A percentile compares a stretch with the other conserved stretches of the same genome.
Conservation (phyloP, 2,888 invertebrate species). For the Drosophila ezoana region DNA sequence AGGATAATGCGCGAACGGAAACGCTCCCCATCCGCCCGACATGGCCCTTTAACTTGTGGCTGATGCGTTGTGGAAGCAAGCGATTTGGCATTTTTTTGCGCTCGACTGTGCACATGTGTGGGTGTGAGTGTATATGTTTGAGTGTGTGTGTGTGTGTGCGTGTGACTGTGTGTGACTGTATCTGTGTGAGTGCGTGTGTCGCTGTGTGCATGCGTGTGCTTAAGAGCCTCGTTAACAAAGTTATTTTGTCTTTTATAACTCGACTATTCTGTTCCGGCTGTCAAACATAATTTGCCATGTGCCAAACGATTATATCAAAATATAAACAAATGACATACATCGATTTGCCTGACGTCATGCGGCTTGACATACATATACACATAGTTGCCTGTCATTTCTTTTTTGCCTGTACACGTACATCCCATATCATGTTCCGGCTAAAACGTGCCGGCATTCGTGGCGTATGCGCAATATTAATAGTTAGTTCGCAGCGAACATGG, state of each 20-base stretch:
- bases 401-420: conserved; percentile 44
- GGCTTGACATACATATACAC: conserved; percentile 52
- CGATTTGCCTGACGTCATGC: conserved; percentile 65
- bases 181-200: not conserved
- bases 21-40: not conserved
- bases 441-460: conserved; percentile 66
- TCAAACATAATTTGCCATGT: conserved; percentile 77
- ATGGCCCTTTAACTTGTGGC: not conserved
- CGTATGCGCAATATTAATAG: conserved; percentile 67
- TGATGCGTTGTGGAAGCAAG: conserved; percentile 24
- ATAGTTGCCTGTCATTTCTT: not conserved
- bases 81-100: conserved; percentile 66
- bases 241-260: conserved; percentile 79
- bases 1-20: conserved; percentile 62
- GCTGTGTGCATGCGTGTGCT: conserved; percentile 58
- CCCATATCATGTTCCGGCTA: conserved; percentile 59
- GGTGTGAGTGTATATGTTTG: conserved; percentile 3
- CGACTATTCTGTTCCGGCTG: conserved; percentile 60
- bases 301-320: conserved; percentile 52
- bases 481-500: conserved; percentile 18
- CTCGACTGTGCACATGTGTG: conserved; percentile 41
- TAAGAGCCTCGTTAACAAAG: conserved; percentile 80
- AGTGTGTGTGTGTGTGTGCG: conserved; percentile 13
- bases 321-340: conserved; percentile 62
- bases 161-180: conserved; percentile 4